Evolutionary conservation across 2,113 vertebrate genomes (phyloP).

Genomic region (Tetraodon nigroviridis): DNA sequence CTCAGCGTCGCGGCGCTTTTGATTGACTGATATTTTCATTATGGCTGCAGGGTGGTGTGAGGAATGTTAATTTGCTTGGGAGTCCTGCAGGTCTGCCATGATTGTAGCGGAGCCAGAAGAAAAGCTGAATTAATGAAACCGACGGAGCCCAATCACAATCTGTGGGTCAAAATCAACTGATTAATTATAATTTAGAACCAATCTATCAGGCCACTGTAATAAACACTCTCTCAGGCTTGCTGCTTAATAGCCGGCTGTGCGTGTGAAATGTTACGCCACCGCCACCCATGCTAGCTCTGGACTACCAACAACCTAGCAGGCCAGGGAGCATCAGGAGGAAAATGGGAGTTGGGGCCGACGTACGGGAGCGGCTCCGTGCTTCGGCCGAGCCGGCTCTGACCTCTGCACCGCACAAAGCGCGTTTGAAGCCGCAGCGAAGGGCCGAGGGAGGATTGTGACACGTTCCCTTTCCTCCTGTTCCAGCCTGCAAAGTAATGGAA

Average conservation of each 20-base stretch:
- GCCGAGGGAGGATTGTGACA: conserved; percentile 67
- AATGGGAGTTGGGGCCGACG: not conserved
- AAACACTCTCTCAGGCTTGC: conserved; percentile 59
- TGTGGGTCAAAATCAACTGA: conserved; percentile 72
- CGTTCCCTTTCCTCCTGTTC: conserved; percentile 75
- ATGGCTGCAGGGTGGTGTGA: conserved; percentile 64
- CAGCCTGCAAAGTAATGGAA: conserved; percentile 82
- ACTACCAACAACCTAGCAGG: too few relatives aligned
- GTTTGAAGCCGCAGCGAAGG: conserved; percentile 63
- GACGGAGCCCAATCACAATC: conserved; percentile 67
- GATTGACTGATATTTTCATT: conserved; percentile 75
- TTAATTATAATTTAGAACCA: conserved; percentile 69
- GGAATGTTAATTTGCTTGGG: conserved; percentile 69
- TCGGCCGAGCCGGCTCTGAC: conserved; percentile 48
- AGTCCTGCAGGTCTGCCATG: conserved; percentile 67
- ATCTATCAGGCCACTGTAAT: conserved; percentile 62
- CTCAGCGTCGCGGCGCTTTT: conserved; percentile 59
- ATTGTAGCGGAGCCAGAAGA: conserved; percentile 61
- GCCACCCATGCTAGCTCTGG: too few relatives aligned
- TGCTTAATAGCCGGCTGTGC: conserved; percentile 60
- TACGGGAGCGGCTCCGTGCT: conserved; percentile 23
- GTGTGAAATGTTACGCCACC: conserved; percentile 18
- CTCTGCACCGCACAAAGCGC: conserved; percentile 76
- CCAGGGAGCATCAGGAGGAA: not conserved
- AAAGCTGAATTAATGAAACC: conserved; percentile 68